Evolutionary conservation across 37 sponge, comb jelly and placozoan genomes (phyloP), one percentile per base, ranked within the genome.

Genomic region (Aplysina aerophoba): DNA sequence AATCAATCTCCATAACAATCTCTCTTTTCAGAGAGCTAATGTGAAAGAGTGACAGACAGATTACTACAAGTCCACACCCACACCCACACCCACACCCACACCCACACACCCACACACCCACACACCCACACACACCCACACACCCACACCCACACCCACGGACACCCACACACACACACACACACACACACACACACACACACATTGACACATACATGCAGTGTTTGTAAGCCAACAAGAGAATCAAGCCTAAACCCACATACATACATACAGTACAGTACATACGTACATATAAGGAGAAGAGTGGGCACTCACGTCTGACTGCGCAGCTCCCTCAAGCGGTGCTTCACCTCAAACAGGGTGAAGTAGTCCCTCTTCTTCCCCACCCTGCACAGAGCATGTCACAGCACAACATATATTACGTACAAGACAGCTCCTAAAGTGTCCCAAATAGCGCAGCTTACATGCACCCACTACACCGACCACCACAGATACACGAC

Each of bases 1-100:
- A 28, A 25, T 56, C 30, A 22, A 90, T 28, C 59, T 69, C 27
- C 16, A 84, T 34, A 57, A 73, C 31, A 19, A 83, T 60, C 19
- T 90, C 91, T 56, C 87, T 85, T 14, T 60, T 34, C 19, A 73
- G 69, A 35, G 71, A 69, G 17, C 71, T 69, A 35, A 17, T n/a
- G n/a, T n/a, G 34, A 30, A 30, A 35, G 6, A 50, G 25, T 15
- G 20, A 36, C 15, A 21, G 25, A 73, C 85, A 84, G n/a, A n/a
- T 44, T 8, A 44, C 50, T 44, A 44, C 8, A 44, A 44, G 8
- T 11, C 8, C 59, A 59, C 65, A 60, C 82, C 25, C 84, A 15
- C 36, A 71, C 73, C 22, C 80, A 38, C 27, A 19, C 27, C 15
- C 58, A 66, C 81, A 59, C 50, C 6, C 28, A 34, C 20, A 71